Base-by-base conservation (phyloP, 2,113 vertebrate genomes). In the Leptodactylus fuscus region DNA sequence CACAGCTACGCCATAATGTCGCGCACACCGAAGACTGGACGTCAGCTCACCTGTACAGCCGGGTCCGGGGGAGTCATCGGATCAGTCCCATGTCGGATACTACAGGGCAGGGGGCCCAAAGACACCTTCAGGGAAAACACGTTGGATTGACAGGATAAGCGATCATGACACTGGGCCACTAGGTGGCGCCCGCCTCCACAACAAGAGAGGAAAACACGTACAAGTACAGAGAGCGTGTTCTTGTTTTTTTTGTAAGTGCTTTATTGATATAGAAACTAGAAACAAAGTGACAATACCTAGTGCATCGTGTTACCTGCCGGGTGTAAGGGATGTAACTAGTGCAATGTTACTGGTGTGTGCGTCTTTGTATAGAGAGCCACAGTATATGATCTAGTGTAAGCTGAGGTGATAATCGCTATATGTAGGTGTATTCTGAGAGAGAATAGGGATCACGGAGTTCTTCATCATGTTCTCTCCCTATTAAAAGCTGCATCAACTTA, bases 221-320 rank as follows among this genome's bases (percentile, higher is more conserved):
- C 27, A 78, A 32, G n/a, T n/a, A 36, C 5, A 55, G 20, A 22
- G 18, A 12, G 32, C 49, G 32, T 29, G 7, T n/a, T 81, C 0
- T 5, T 27, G 18, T 67, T 67, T 67, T 67, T 83, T 83, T 55
- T 82, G 32, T 15, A 49, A 53, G 9, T 11, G 32, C 81, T 82
- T 82, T 82, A 82, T 82, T 82, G 10, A 18, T n/a, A 58, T 34
- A 18, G 7, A 20, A 36, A 51, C 38, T 49, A 20, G 75, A 55
- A 4, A 32, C 24, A 62, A 29, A 10, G 2, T 5, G 5, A 62
- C 58, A 29, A 29, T 27, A 24, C n/a, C 10, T 3, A 27, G 53
- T 53, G 8, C 6, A 24, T 10, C 22, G 4, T 60, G n/a, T 5
- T 11, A 2, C 55, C 9, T 60, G 55, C 13, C n/a, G 11, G 11